A percentile compares a stretch with the other conserved stretches of the same genome.
Evolutionary conservation across 1,140 invertebrate species (phyloP).

Genomic region (Brachionus rubens): DNA sequence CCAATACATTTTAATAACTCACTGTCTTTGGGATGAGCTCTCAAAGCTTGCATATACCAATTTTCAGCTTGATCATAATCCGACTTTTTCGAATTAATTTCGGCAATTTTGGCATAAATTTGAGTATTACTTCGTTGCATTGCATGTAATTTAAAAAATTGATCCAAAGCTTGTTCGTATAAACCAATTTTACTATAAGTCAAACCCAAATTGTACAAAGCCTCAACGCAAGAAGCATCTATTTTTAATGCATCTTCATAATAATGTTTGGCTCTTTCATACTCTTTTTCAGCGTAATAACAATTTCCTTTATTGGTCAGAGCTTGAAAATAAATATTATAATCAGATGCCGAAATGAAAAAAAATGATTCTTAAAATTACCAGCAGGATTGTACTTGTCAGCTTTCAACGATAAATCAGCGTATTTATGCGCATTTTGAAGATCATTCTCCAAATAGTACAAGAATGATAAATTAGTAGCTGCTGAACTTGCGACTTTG

Average conservation of each 20-base stretch:
- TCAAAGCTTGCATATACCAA: conserved; percentile 77
- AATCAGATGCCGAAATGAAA: neutral
- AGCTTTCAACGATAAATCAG: conserved; percentile 70
- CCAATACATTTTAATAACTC: conserved; percentile 76
- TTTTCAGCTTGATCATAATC: conserved; percentile 45
- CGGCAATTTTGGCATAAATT: conserved; percentile 79
- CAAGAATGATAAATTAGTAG: conserved; percentile 85
- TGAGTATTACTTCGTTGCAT: conserved; percentile 75
- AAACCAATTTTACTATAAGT: conserved; percentile 66
- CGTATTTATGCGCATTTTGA: conserved; percentile 72
- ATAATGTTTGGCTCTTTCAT: conserved; percentile 72
- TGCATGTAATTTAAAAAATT: conserved; percentile 76
- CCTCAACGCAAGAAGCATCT: conserved; percentile 80
- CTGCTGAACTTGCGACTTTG: conserved; percentile 76
- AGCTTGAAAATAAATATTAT: conserved; percentile 60
- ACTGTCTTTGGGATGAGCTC: conserved; percentile 78
- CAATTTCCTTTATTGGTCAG: conserved; percentile 86
- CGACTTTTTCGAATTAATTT: conserved; percentile 64
- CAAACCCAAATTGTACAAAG: conserved; percentile 80
- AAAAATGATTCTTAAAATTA: conserved; percentile 47
- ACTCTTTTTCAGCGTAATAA: conserved; percentile 70
- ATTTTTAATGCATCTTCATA: conserved; percentile 75
- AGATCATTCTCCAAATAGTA: conserved; percentile 77
- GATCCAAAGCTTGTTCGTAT: conserved; percentile 73
- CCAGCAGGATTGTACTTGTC: conserved; percentile 74